Evolutionary conservation across 2,797 vertebrate genomes (phyloP), one percentile per base, ranked within the genome.

Genomic region (Picus viridis): DNA sequence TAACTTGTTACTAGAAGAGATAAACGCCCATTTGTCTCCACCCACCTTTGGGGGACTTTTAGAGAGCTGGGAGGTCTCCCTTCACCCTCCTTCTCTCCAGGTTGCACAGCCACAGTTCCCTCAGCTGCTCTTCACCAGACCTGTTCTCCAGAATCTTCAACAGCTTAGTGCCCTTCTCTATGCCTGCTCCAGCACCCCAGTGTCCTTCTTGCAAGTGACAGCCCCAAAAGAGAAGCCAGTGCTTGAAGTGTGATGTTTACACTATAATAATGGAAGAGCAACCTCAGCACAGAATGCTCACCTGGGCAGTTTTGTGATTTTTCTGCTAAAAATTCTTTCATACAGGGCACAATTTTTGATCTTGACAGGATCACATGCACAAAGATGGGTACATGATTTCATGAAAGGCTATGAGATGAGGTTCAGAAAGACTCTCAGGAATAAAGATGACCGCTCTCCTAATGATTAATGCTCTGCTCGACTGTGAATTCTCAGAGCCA

Each of bases 251-350:
- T 56, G 32, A 13, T n/a, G 16, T n/a, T 78, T 76, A 58, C 68
- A 27, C 8, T 26, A 18, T 12, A 75, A 32, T 80, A 47, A 63
- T 71, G 82, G 51, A 62, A 83, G 32, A 6, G 12, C 23, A 54
- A 13, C 12, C 9, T 74, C 12, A 7, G 9, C 36, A n/a, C 8
- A 64, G 30, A 87, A 61, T 0, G 4, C 2, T 67, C 22, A 43
- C 4, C 5, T 51, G 20, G 29, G 19, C 2, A 67, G 7, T 45
- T 74, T 13, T 34, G 3, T 0, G 0, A 0, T 19, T 70, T 82
- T 85, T 36, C 16, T 89, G 77, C 24, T 29, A 62, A 87, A 62
- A 11, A 7, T 72, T 41, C 6, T 19, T 51, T 70, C 74, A n/a
- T 45, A 22, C 12, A 81, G 10, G 26, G 12, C 10, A 62, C 27